A percentile compares a stretch with the other conserved stretches of the same genome.
phyloP scores from a whole-genome alignment of 2,113 vertebrate species.

The Fukomys damarensis region DNA sequence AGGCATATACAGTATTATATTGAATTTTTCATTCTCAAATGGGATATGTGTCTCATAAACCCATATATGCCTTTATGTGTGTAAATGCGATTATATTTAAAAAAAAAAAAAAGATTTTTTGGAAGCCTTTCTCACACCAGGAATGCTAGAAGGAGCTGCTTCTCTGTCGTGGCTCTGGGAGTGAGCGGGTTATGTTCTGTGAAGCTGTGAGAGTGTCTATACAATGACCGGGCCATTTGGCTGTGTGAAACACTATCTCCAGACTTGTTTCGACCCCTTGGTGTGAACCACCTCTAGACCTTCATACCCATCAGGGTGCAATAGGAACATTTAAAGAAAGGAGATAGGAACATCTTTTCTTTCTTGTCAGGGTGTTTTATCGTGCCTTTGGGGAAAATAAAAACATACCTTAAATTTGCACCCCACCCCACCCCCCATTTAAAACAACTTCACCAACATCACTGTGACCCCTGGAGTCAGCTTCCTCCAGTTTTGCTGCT shows the following conservation, averaged over 20 bases:
- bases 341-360: not conserved
- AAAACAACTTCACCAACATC: not conserved
- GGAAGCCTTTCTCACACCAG: not conserved
- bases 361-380: not conserved
- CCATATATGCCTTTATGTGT: not conserved
- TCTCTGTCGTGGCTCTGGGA: not conserved
- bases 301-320: not conserved
- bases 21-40: not conserved
- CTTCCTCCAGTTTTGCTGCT: no score
- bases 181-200: not conserved
- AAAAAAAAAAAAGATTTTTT: not conserved
- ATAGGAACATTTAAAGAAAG: not conserved
- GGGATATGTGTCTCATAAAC: not conserved
- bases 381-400: not conserved
- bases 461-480: no score
- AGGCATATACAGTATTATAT: not conserved
- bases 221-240: rapidly evolving
- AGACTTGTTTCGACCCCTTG: not conserved
- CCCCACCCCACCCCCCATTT: not conserved
- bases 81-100: not conserved
- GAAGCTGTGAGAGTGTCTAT: not conserved
- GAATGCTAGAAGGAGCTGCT: not conserved
- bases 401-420: not conserved
- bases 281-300: not conserved
- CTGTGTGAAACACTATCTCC: not conserved